Conservation (phyloP, 2,113 vertebrate genomes). For the Herpetotheres cachinnans region DNA sequence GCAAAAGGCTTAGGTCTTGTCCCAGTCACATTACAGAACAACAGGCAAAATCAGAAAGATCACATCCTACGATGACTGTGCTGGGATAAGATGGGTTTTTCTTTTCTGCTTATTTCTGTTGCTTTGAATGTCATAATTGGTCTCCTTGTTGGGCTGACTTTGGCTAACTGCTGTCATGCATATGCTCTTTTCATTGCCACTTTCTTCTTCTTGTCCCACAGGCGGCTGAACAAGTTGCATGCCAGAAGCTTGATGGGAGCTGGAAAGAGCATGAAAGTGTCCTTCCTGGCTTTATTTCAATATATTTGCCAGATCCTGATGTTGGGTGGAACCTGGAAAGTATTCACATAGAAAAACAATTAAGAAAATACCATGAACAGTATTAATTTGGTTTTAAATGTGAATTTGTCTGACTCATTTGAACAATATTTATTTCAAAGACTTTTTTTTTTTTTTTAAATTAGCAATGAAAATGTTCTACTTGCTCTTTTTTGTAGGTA, state of each 20-base stretch:
- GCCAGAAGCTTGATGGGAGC: constrained; percentile 25
- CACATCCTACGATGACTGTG: neutral
- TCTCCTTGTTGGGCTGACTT: neutral
- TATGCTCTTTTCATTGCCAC: neutral
- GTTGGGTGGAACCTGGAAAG: constrained; percentile 25
- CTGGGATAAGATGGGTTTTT: neutral
- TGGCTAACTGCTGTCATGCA: neutral
- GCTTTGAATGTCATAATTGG: neutral
- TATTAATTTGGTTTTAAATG: neutral
- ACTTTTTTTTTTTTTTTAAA: neutral
- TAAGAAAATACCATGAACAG: constrained; percentile 18
- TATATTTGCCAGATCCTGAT: neutral
- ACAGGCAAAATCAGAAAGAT: neutral
- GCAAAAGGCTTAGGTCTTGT: neutral
- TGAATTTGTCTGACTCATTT: neutral
- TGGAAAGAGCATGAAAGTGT: constrained; percentile 40
- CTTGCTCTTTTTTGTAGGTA: neutral
- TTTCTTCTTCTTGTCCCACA: neutral
- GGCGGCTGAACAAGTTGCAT: neutral
- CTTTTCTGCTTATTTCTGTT: neutral
- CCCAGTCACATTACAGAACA: neutral
- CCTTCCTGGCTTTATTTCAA: constrained; percentile 13
- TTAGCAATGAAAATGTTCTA: neutral
- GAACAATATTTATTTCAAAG: neutral
- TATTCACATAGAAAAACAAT: constrained; percentile 24